These are phyloP conservation scores for Camelus dromedarius DNA, from an alignment of 2,113 vertebrate species.

Conservation along the genomic window DNA sequence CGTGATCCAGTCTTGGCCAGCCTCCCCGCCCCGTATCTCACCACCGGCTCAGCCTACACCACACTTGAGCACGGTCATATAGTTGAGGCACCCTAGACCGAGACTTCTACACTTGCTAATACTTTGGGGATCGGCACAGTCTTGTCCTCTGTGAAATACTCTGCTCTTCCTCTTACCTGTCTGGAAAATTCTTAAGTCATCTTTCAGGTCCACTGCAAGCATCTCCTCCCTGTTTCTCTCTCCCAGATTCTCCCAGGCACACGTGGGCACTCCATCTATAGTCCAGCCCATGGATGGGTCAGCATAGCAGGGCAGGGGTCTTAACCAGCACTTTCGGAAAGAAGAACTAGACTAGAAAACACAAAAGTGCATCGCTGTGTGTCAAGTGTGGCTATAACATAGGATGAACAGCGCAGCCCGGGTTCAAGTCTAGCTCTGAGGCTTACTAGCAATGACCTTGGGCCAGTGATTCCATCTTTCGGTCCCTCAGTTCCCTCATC, in stretches of 20 bases:
- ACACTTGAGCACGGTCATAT: background rate
- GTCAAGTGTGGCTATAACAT: background rate
- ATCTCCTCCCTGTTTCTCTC: background rate
- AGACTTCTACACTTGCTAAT: background rate
- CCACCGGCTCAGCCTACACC: background rate
- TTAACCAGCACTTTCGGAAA: background rate
- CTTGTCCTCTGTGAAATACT: background rate
- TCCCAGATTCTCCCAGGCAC: background rate
- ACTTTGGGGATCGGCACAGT: too few relatives aligned
- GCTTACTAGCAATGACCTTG: background rate
- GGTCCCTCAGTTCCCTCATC: background rate
- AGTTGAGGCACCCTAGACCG: background rate
- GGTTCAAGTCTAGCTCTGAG: background rate
- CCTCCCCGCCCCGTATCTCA: background rate
- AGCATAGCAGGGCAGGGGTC: background rate
- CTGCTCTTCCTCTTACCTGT: background rate
- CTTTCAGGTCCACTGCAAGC: background rate
- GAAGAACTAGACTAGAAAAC: background rate
- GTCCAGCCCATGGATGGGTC: background rate
- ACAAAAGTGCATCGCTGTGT: accelerated
- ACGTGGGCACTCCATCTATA: background rate
- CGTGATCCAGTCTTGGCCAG: background rate
- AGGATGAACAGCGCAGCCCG: accelerated
- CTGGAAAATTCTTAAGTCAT: background rate
- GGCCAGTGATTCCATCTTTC: background rate